Percentiles rank a stretch among this genome's conserved stretches.
These are phyloP conservation scores for Regulus satrapa DNA, from an alignment of 2,113 vertebrate species.

Conservation along the genomic window DNA sequence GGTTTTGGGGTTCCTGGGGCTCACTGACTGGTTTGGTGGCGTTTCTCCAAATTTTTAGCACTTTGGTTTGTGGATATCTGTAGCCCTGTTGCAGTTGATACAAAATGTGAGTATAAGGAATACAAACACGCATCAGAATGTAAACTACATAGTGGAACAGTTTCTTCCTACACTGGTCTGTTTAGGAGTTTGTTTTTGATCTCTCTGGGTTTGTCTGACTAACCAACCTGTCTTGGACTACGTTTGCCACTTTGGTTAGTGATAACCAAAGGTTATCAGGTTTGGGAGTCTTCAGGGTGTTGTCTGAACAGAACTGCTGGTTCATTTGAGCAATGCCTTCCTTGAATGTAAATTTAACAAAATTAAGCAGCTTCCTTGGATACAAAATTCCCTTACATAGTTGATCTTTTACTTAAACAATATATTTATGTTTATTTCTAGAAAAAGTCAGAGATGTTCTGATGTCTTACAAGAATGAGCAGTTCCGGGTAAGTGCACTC, in stretches of 20 bases:
- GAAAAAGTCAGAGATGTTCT: conserved; percentile 82
- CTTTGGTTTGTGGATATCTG: neutral
- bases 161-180: neutral
- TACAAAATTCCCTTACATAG: neutral
- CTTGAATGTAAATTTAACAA: neutral
- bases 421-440: conserved; percentile 50
- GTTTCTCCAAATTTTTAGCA: neutral
- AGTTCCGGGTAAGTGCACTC: conserved; percentile 76
- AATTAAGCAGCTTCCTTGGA: neutral
- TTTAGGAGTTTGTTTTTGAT: neutral
- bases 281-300: neutral
- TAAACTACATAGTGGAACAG: neutral
- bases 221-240: neutral
- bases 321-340: neutral
- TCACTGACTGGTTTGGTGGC: neutral
- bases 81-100: neutral
- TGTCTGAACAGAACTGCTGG: neutral
- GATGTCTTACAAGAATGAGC: conserved; percentile 85
- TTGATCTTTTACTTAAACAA: neutral
- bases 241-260: too few relatives aligned
- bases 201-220: neutral
- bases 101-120: neutral
- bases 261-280: too few relatives aligned
- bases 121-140: neutral
- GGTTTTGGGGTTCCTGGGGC: neutral